Conservation (phyloP, 2,888 invertebrate genomes). For the Pollenia griseotomentosa region DNA sequence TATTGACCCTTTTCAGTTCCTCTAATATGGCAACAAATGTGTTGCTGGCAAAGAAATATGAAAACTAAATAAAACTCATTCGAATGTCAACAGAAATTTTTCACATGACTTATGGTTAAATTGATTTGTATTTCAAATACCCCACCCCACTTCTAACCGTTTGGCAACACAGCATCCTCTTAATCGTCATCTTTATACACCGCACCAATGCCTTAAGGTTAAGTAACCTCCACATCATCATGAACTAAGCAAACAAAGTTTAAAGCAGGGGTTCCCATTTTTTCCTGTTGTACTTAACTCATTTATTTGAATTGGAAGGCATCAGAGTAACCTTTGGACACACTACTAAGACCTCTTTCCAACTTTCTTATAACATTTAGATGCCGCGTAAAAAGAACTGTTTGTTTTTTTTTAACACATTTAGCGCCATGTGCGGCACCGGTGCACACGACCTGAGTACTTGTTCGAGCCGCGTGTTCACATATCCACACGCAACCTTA, state of each 20-base stretch:
- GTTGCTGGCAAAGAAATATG: slow-evolving; percentile 21
- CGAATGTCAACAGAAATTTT: slow-evolving; percentile 67
- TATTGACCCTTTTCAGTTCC: slow-evolving; percentile 15
- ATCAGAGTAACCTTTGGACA: no score
- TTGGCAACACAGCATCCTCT: background rate
- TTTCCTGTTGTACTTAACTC: no score
- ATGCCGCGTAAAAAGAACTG: no score
- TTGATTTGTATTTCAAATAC: slow-evolving; percentile 60
- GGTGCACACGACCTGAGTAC: no score
- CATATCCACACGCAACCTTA: no score
- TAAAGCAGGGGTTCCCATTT: background rate
- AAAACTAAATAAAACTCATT: slow-evolving; percentile 62
- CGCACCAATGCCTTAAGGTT: background rate
- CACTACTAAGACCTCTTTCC: no score
- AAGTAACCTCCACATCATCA: slow-evolving; percentile 18
- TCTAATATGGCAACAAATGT: slow-evolving; percentile 34
- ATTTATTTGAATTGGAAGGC: no score
- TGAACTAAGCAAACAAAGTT: slow-evolving; percentile 11
- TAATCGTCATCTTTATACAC: background rate
- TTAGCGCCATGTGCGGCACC: no score
- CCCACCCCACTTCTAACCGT: background rate
- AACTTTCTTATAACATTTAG: no score
- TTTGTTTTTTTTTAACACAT: no score
- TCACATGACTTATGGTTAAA: slow-evolving; percentile 70
- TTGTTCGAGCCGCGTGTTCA: no score